phyloP scores from a whole-genome alignment of 2,113 vertebrate species.

The Eulacestoma nigropectus region DNA sequence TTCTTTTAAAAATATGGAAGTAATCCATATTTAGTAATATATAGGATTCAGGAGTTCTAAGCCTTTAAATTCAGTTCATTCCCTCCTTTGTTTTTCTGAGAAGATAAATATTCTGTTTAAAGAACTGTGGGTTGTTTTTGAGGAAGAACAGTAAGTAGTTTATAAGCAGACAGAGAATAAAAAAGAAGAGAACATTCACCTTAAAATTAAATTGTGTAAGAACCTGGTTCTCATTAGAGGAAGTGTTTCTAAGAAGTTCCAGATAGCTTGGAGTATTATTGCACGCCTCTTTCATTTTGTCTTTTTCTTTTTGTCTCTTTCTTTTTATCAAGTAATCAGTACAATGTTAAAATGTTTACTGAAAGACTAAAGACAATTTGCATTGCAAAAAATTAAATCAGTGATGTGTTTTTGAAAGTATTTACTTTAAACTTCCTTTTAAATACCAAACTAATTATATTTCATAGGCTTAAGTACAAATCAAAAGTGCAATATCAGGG shows the following conservation, averaged over 20 bases:
- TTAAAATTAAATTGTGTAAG: conserved; percentile 42
- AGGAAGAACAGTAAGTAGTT: conserved; percentile 14
- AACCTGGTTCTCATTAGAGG: conserved; percentile 47
- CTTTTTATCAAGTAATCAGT: conserved; percentile 26
- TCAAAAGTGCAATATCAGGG: background rate
- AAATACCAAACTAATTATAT: conserved; percentile 16
- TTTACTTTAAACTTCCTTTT: conserved; percentile 8
- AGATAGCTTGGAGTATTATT: background rate
- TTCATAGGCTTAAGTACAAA: background rate
- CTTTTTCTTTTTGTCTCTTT: conserved; percentile 29
- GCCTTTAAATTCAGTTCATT: background rate
- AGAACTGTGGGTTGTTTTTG: background rate
- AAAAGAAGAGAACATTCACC: conserved; percentile 48
- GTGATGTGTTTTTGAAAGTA: background rate
- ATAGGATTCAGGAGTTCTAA: background rate
- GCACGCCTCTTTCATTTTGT: conserved; percentile 27
- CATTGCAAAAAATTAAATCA: conserved; percentile 20
- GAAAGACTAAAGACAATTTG: conserved; percentile 8
- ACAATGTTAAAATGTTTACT: conserved; percentile 17
- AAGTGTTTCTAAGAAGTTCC: conserved; percentile 38
- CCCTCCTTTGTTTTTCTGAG: background rate
- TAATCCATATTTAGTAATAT: background rate
- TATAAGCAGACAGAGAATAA: background rate
- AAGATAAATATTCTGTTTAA: background rate
- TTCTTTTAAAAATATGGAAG: background rate